Percentiles rank a stretch among this genome's conserved stretches.
Evolutionary conservation across 2,888 invertebrate species (phyloP).

Genomic region (Clitarchus hookeri): DNA sequence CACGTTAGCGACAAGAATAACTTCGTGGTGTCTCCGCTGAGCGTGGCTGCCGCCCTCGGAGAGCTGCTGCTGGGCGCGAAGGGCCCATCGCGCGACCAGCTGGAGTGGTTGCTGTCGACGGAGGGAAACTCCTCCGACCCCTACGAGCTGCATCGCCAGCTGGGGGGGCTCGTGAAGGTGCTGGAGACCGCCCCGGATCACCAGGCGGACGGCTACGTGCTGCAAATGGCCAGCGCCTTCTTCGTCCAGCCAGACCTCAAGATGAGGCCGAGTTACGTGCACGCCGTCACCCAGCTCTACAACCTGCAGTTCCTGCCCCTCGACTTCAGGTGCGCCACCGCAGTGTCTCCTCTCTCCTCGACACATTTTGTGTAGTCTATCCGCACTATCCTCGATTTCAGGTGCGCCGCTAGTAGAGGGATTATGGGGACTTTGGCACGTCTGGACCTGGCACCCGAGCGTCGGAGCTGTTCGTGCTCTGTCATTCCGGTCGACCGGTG

Average conservation of each 20-base stretch:
- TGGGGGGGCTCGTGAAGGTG: conserved; percentile 49
- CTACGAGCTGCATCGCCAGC: conserved; percentile 46
- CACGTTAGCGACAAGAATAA: conserved; percentile 45
- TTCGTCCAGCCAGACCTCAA: conserved; percentile 48
- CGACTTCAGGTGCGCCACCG: conserved; percentile 49
- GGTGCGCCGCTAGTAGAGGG: not conserved
- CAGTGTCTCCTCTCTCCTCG: no score
- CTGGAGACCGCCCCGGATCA: conserved; percentile 45
- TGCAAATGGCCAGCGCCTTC: conserved; percentile 50
- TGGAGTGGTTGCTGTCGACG: conserved; percentile 50
- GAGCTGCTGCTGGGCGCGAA: conserved; percentile 53
- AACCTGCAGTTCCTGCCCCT: conserved; percentile 47
- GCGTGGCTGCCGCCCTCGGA: conserved; percentile 52
- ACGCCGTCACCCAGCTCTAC: conserved; percentile 48
- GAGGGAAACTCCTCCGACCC: conserved; percentile 26
- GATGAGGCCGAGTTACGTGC: conserved; percentile 47
- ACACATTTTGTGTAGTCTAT: not conserved
- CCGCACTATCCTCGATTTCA: no score
- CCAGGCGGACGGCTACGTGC: conserved; percentile 44
- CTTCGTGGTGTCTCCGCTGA: conserved; percentile 54
- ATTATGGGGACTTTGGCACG: no score
- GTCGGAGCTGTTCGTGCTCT: no score
- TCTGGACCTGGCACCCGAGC: no score
- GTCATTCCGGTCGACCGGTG: no score
- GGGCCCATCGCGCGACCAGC: conserved; percentile 50